Evolutionary conservation across 2,888 invertebrate species (phyloP), one percentile per base, ranked within the genome.

Genomic region (Macrophya annulata): DNA sequence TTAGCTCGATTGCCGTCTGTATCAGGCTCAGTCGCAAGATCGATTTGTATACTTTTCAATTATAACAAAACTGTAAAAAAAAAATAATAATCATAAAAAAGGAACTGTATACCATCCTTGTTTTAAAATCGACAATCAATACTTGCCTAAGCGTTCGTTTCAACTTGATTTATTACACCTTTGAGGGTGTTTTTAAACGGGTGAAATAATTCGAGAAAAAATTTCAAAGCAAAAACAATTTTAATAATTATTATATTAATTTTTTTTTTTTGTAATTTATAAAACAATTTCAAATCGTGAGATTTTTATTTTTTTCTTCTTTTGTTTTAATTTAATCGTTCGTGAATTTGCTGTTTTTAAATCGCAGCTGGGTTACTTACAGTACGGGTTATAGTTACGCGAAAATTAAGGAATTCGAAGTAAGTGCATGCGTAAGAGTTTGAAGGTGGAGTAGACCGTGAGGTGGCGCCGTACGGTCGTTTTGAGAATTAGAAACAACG

Each of bases 381-480:
- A 25, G 68, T 37, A 31, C 8, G 68, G 68, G 68, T 43, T 55
- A 59, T 59, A 59, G 1, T 3, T 40, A 40, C 17, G 37, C 15
- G 6, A 55, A 55, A 55, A 55, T 55, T n/a, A 8, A 6, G n/a
- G 55, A 31, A 31, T 31, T 55, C 55, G 55, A n/a, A 55, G 55
- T 55, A 55, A 55, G 55, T 55, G 62, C 71, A 71, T 71, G 40
- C 40, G 71, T 71, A 71, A 37, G 37, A 17, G 68, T 17, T n/a
- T n/a, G 68, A 37, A 37, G 68, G 37, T 37, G 31, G 37, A 37
- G 37, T 37, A 10, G 37, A 37, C 68, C 68, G 81, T 40, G 3
- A 81, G 81, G 81, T 81, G 81, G 81, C 81, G 81, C 81, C 81
- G 62, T 10, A 40, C 62, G 81, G 81, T 62, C 81, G 21, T 43